These are phyloP conservation scores for Acronicta alni DNA, from an alignment of 2,888 invertebrate species.

Conservation along the genomic window DNA sequence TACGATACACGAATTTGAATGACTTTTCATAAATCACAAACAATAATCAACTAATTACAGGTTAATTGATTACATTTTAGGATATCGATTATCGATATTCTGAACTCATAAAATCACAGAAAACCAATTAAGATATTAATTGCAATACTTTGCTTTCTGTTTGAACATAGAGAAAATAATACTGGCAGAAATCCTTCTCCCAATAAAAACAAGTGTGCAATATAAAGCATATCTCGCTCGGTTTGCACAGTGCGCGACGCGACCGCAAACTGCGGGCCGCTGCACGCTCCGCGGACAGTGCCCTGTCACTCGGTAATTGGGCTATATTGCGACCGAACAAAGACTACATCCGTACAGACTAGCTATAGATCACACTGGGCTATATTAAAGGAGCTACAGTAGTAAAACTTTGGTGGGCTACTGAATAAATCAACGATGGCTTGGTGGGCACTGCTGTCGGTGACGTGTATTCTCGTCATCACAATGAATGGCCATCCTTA, in stretches of 20 bases:
- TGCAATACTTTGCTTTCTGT: too few relatives aligned
- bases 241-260: slow-evolving; percentile 31
- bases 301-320: slow-evolving; percentile 58
- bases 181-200: slow-evolving; percentile 1
- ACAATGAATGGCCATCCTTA: not conserved
- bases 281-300: slow-evolving; percentile 37
- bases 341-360: slow-evolving; percentile 26
- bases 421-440: not conserved
- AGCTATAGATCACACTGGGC: slow-evolving; percentile 21
- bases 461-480: not conserved
- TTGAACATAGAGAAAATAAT: not conserved
- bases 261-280: slow-evolving; percentile 52
- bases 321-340: slow-evolving; percentile 51
- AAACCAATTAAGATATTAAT: too few relatives aligned
- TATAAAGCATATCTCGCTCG: slow-evolving; percentile 31
- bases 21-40: too few relatives aligned
- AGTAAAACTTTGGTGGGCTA: slow-evolving; percentile 2
- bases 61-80: too few relatives aligned
- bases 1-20: too few relatives aligned
- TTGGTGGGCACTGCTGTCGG: too few relatives aligned
- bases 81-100: too few relatives aligned
- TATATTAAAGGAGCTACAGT: slow-evolving; percentile 5
- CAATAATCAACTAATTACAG: too few relatives aligned
- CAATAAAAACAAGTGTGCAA: slow-evolving; percentile 11
- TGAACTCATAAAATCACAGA: too few relatives aligned